These are phyloP conservation scores for Dicaeum eximium DNA, from an alignment of 2,113 vertebrate genomes.

Conservation along the genomic window DNA sequence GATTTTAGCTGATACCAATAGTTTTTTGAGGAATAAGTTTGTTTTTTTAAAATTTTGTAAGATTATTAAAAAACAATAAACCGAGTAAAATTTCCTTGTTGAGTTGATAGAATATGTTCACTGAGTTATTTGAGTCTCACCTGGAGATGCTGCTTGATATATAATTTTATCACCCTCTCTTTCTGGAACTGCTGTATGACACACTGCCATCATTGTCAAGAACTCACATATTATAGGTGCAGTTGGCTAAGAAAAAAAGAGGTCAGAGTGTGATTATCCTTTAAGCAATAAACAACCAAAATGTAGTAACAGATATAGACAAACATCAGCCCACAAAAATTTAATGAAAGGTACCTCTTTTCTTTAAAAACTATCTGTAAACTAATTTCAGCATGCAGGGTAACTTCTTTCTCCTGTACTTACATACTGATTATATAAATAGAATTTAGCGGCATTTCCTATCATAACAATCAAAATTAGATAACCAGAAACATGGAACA, in stretches of 20 bases:
- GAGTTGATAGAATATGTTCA: neutral
- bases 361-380: neutral
- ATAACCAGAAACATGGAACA: neutral
- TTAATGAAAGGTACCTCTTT: neutral
- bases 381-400: neutral
- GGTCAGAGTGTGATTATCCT: neutral
- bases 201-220: slow-evolving; percentile 98
- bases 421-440: neutral
- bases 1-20: neutral
- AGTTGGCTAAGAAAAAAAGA: slow-evolving; percentile 79
- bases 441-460: neutral
- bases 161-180: slow-evolving; percentile 82
- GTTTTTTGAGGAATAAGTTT: neutral
- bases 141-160: slow-evolving; percentile 97
- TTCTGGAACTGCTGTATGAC: slow-evolving; percentile 97
- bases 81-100: neutral
- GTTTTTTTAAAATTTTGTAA: neutral
- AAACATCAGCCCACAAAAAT: neutral
- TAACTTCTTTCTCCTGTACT: neutral
- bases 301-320: neutral
- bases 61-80: neutral
- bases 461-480: neutral
- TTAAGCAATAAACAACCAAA: neutral
- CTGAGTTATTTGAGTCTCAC: slow-evolving; percentile 63
- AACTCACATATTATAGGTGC: slow-evolving; percentile 95